Percentiles rank a stretch among this genome's conserved stretches.
Conservation (phyloP, 1,140 invertebrate species). For the Andricus grossulariae region DNA sequence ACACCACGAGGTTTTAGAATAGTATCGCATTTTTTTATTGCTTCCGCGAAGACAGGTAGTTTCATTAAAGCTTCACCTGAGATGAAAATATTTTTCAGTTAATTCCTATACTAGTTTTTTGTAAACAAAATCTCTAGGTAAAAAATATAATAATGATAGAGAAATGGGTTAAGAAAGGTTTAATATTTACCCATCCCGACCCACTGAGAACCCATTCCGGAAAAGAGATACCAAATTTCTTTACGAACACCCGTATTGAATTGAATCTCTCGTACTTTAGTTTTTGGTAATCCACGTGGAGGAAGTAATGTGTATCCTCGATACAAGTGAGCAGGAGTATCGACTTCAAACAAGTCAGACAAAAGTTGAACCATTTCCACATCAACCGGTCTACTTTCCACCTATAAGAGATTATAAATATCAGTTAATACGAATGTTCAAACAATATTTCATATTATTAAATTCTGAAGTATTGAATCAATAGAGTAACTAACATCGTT, state of each 20-base stretch:
- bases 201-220: slow-evolving; percentile 86
- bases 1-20: slow-evolving; percentile 78
- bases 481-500: slow-evolving; percentile 66
- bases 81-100: neutral
- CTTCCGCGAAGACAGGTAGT: slow-evolving; percentile 81
- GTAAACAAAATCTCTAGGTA: neutral
- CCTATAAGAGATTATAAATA: slow-evolving; percentile 39
- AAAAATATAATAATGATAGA: too few relatives aligned
- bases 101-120: slow-evolving; percentile 11
- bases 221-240: slow-evolving; percentile 80
- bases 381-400: slow-evolving; percentile 55
- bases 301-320: slow-evolving; percentile 70
- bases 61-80: slow-evolving; percentile 79
- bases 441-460: too few relatives aligned
- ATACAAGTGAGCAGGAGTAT: slow-evolving; percentile 70
- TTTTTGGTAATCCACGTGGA: slow-evolving; percentile 31
- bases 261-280: slow-evolving; percentile 7
- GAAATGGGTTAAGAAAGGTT: too few relatives aligned
- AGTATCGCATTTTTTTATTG: slow-evolving; percentile 78
- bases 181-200: slow-evolving; percentile 77
- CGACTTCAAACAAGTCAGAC: slow-evolving; percentile 69
- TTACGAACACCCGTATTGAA: slow-evolving; percentile 4
- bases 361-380: slow-evolving; percentile 73
- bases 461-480: too few relatives aligned
- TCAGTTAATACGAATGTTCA: neutral